Conservation (phyloP, 2,888 invertebrate species). For the Hipparchia sbordonii region DNA sequence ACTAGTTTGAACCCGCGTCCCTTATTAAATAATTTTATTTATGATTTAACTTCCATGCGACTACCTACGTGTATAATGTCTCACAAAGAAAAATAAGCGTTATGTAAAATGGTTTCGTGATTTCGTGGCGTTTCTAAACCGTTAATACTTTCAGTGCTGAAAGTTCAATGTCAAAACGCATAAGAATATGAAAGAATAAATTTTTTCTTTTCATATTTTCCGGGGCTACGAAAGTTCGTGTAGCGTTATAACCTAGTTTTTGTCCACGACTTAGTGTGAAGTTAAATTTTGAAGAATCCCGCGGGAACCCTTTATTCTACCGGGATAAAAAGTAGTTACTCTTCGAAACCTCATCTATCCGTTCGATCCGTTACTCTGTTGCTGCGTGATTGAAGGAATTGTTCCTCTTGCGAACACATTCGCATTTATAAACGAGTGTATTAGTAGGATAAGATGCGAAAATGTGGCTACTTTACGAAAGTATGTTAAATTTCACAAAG, state of each 20-base stretch:
- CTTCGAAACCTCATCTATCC: too few species aligned
- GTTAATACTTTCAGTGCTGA: conserved; percentile 32
- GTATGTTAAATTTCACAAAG: too few species aligned
- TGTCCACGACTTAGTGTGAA: too few species aligned
- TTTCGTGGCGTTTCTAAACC: conserved; percentile 32
- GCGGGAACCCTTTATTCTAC: too few species aligned
- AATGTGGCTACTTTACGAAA: too few species aligned
- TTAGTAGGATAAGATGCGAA: too few species aligned
- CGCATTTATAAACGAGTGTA: too few species aligned
- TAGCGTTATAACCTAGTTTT: neutral
- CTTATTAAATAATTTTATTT: neutral
- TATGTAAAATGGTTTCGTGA: conserved; percentile 31
- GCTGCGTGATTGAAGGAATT: too few species aligned
- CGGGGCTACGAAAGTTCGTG: neutral
- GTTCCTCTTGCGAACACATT: too few species aligned
- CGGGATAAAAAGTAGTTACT: too few species aligned
- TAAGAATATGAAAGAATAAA: conserved; percentile 17
- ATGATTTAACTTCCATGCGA: neutral
- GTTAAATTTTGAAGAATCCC: too few species aligned
- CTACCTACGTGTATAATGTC: neutral
- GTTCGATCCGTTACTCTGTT: too few species aligned
- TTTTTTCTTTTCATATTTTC: conserved; percentile 4
- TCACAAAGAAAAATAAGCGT: conserved; percentile 12
- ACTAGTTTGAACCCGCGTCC: neutral
- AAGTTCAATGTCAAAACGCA: conserved; percentile 37